A percentile compares a stretch with the other conserved stretches of the same genome.
Evolutionary conservation across 2,888 invertebrate species (phyloP).

Genomic region (Clitarchus hookeri): DNA sequence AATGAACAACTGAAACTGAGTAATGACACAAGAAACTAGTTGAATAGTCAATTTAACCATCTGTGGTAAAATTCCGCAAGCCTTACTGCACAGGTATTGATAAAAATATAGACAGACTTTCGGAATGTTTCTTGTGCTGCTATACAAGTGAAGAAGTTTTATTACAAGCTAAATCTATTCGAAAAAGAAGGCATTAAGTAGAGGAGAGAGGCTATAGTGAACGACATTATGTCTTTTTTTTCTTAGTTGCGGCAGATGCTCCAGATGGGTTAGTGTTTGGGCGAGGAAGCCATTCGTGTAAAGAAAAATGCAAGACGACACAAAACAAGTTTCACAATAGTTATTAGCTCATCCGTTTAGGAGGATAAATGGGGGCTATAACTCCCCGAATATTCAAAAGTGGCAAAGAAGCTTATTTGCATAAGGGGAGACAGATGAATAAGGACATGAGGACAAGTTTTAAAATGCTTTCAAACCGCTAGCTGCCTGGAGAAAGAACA

Average conservation of each 20-base stretch:
- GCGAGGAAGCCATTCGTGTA: neutral
- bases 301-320: neutral
- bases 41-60: neutral
- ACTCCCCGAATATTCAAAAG: slow-evolving; percentile 2
- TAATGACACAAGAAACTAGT: neutral
- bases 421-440: neutral
- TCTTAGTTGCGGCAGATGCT: neutral
- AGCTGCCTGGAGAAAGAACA: neutral
- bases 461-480: neutral
- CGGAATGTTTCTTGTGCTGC: neutral
- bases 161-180: neutral
- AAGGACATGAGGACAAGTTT: neutral
- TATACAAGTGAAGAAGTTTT: neutral
- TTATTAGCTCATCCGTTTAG: neutral
- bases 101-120: neutral
- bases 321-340: slow-evolving; percentile 5
- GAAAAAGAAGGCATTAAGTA: neutral
- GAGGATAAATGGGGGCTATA: neutral
- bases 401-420: slow-evolving; percentile 14
- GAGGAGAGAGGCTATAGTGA: neutral
- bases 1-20: too few species aligned
- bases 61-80: neutral
- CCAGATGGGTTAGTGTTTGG: neutral
- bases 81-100: neutral
- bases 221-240: neutral